Conservation (phyloP, 2,797 vertebrate genomes). For the Coreius guichenoti region DNA sequence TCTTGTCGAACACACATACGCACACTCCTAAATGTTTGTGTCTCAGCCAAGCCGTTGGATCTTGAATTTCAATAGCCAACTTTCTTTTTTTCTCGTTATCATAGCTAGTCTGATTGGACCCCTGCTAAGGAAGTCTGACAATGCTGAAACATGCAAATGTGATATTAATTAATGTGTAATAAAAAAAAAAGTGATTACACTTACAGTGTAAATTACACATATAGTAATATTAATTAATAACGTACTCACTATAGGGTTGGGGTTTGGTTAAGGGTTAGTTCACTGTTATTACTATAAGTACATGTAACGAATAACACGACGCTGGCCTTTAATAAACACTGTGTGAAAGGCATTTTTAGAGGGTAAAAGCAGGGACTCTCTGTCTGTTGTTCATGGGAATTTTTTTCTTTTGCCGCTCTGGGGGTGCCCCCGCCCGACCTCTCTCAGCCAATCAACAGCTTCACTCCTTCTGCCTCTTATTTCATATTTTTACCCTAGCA, state of each 20-base stretch:
- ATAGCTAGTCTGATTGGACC: slow-evolving; percentile 60
- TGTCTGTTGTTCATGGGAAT: slow-evolving; percentile 7
- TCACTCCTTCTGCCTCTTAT: slow-evolving; percentile 44
- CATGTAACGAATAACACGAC: background rate
- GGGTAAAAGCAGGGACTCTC: slow-evolving; percentile 10
- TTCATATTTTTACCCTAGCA: slow-evolving; percentile 65
- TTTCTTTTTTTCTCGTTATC: slow-evolving; percentile 43
- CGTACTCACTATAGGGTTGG: background rate
- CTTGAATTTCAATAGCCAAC: slow-evolving; percentile 54
- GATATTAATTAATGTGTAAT: slow-evolving; percentile 64
- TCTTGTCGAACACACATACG: slow-evolving; percentile 17
- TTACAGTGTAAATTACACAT: background rate
- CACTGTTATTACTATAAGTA: background rate
- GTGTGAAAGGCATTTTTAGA: background rate
- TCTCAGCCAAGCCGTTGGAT: slow-evolving; percentile 41
- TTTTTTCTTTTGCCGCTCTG: slow-evolving; percentile 25
- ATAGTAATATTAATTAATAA: background rate
- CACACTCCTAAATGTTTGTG: slow-evolving; percentile 17
- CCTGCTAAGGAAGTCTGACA: slow-evolving; percentile 55
- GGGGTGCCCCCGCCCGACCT: slow-evolving; percentile 48
- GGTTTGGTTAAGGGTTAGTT: background rate
- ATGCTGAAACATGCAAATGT: slow-evolving; percentile 60
- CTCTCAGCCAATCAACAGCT: slow-evolving; percentile 54
- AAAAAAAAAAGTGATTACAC: slow-evolving; percentile 7
- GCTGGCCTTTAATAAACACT: slow-evolving; percentile 17